phyloP scores from a whole-genome alignment of 2,113 vertebrate genomes.

The Colossoma macropomum region DNA sequence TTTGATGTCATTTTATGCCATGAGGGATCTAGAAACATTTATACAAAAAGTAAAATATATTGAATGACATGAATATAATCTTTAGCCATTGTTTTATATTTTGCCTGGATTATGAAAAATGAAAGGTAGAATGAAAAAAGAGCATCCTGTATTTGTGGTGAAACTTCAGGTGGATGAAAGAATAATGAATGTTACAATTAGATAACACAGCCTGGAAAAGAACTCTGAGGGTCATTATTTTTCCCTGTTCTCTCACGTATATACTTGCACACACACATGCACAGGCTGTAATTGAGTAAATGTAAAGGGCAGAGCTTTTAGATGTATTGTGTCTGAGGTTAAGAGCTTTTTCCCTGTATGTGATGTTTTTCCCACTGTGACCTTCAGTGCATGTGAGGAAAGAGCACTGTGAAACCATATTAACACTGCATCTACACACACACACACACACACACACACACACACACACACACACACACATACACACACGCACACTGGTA shows the following conservation, averaged over 20 bases:
- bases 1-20: too few species aligned
- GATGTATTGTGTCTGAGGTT: conserved; percentile 49
- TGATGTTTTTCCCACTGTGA: conserved; percentile 40
- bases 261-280: not conserved
- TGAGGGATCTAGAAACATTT: too few species aligned
- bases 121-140: too few species aligned
- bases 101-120: too few species aligned
- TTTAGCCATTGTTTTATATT: too few species aligned
- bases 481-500: not conserved
- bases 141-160: not conserved
- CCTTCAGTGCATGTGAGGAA: conserved; percentile 24
- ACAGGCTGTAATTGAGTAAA: conserved; percentile 32
- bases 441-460: too few species aligned
- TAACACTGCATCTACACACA: conserved; percentile 22
- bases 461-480: not conserved
- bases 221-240: not conserved
- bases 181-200: not conserved
- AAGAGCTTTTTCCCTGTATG: conserved; percentile 33
- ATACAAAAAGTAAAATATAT: too few species aligned
- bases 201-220: not conserved
- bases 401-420: conserved; percentile 5
- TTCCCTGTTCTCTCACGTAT: not conserved
- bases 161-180: not conserved
- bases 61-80: too few species aligned
- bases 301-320: conserved; percentile 36